These are phyloP conservation scores for Istiophorus platypterus DNA, from an alignment of 2,113 vertebrate species.

Conservation along the genomic window DNA sequence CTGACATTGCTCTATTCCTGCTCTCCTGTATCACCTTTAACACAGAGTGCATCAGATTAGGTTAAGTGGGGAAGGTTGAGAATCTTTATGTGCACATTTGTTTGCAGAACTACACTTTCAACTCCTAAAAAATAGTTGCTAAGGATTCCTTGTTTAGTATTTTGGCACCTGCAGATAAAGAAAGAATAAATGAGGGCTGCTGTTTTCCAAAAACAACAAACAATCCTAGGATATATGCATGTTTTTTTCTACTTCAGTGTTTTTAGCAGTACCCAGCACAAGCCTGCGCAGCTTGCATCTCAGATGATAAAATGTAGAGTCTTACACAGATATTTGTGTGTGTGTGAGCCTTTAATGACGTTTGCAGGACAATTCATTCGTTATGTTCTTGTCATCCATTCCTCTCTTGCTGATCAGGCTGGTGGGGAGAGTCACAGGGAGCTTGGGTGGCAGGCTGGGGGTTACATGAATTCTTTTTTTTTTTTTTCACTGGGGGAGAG, in stretches of 20 bases:
- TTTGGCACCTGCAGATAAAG: not conserved
- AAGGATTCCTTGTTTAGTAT: not conserved
- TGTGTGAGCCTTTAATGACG: constrained; percentile 21
- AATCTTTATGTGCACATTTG: not conserved
- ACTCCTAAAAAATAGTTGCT: not conserved
- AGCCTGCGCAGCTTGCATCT: not conserved
- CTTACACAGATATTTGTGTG: not conserved
- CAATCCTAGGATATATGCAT: not conserved
- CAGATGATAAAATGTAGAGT: not conserved
- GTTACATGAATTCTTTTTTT: constrained; percentile 79
- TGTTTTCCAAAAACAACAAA: not conserved
- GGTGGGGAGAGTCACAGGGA: constrained; percentile 69
- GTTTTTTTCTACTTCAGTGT: not conserved
- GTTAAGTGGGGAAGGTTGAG: not conserved
- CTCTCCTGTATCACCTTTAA: constrained; percentile 44
- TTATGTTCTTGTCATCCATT: constrained; percentile 60
- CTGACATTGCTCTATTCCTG: constrained; percentile 23
- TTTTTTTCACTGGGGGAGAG: constrained; percentile 76
- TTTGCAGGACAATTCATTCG: constrained; percentile 34
- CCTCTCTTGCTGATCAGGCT: constrained; percentile 52
- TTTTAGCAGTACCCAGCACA: too few relatives aligned
- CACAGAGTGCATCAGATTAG: constrained; percentile 17
- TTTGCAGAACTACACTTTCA: not conserved
- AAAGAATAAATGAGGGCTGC: not conserved
- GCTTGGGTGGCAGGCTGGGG: constrained; percentile 79